Evolutionary conservation across 2,888 invertebrate genomes (phyloP), one percentile per base, ranked within the genome.

Genomic region (Temnothorax rugatulus): DNA sequence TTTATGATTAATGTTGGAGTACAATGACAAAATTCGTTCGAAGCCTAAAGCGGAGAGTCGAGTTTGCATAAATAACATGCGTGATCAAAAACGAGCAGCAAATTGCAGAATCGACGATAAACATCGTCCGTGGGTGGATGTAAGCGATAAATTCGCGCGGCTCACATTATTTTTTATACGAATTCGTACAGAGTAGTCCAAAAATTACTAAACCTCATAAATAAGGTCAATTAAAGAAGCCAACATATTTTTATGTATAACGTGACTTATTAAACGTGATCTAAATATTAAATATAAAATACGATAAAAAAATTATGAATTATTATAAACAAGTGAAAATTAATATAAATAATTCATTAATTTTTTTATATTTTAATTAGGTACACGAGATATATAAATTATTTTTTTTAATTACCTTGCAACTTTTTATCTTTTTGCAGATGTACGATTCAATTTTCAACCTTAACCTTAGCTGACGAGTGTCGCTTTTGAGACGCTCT

Each of bases 1-100:
- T 69, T 29, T 25, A 21, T 69, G 86, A 86, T 76, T 83, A 88
- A 86, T 84, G 63, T 38, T 25, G 15, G 77, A 61, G 13, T 75
- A 64, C 66, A 83, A 77, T 81, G 82, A 74, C 68, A 76, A 76
- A 15, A 64, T 77, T 66, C 44, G 63, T 41, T 47, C 15, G n/a
- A 15, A 4, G 21, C 15, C n/a, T 29, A 21, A 84, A 59, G 38
- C 41, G 38, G 41, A 41, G 18, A 13, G 21, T 18, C 29, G 59
- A 50, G 74, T 84, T 82, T 59, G 69, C 76, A 82, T 82, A 9
- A 57, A 84, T 79, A 81, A 84, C 54, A 83, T 9, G 38, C 29
- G 66, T n/a, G 47, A 13, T 47, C 44, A 83, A 66, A 82, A 74
- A 74, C 38, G 50, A 73, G 9, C 69, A 61, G 25, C 29, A 44